Evolutionary conservation across 2,797 vertebrate species (phyloP).

Genomic region (Mycteria americana): DNA sequence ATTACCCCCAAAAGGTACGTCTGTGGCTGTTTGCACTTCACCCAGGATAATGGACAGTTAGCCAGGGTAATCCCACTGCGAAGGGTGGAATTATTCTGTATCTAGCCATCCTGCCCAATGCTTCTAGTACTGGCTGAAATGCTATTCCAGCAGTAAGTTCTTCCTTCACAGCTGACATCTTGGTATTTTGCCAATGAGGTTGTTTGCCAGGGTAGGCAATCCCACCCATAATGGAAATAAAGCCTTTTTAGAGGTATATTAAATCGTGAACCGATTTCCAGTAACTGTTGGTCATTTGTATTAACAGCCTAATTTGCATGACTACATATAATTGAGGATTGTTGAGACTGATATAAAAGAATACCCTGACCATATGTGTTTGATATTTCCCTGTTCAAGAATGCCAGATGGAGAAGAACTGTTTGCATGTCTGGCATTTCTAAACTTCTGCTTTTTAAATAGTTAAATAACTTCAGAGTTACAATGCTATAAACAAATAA

Average conservation of each 20-base stretch:
- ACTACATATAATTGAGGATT: background rate
- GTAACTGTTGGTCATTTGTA: background rate
- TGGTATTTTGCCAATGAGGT: background rate
- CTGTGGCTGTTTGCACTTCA: background rate
- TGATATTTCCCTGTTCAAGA: background rate
- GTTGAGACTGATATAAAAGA: background rate
- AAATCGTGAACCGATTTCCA: background rate
- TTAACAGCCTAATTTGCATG: background rate
- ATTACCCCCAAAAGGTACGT: background rate
- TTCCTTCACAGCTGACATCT: background rate
- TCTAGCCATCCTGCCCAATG: background rate
- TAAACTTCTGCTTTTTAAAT: constrained; percentile 4
- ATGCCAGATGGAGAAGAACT: constrained; percentile 16
- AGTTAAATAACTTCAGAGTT: background rate
- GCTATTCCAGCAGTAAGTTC: background rate
- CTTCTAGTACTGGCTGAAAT: background rate
- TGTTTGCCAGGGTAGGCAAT: background rate
- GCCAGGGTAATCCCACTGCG: background rate
- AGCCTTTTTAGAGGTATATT: background rate
- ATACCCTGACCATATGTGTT: background rate
- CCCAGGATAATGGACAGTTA: background rate
- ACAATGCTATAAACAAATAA: constrained; percentile 10
- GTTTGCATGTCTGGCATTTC: constrained; percentile 1
- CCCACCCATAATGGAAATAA: background rate
- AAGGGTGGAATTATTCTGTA: background rate